Evolutionary conservation across 2,797 vertebrate species (phyloP).

Genomic region (Lagocephalus sceleratus): DNA sequence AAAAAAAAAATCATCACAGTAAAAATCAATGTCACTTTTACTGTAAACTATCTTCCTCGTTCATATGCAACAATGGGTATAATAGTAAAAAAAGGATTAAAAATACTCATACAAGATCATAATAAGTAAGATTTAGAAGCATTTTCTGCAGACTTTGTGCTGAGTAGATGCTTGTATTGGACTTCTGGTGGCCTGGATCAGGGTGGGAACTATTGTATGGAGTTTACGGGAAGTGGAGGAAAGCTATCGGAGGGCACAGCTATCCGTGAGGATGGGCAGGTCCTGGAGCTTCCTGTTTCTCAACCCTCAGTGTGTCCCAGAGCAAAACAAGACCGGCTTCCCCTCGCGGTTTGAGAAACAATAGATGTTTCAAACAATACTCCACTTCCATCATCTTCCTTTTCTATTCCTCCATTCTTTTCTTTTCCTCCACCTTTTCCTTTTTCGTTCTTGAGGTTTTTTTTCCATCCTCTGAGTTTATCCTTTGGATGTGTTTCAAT

Average conservation of each 20-base stretch:
- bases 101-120: too few species aligned
- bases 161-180: conserved; percentile 16
- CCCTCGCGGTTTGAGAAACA: conserved; percentile 64
- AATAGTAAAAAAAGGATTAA: too few species aligned
- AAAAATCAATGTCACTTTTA: too few species aligned
- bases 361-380: conserved; percentile 49
- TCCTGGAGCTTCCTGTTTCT: conserved; percentile 71
- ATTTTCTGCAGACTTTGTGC: too few species aligned
- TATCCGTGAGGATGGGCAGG: conserved; percentile 71
- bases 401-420: conserved; percentile 13
- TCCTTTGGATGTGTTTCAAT: too few species aligned
- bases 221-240: conserved; percentile 62
- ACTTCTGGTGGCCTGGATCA: conserved; percentile 43
- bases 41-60: too few species aligned
- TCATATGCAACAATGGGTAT: too few species aligned
- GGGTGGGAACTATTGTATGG: conserved; percentile 60
- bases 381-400: conserved; percentile 21
- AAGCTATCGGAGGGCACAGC: conserved; percentile 72
- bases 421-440: neutral
- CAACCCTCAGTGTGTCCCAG: conserved; percentile 40
- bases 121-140: too few species aligned
- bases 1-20: too few species aligned
- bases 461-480: neutral
- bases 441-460: neutral
- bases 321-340: conserved; percentile 68